These are phyloP conservation scores for Sycobia sp. DNA, from an alignment of 1,140 invertebrate genomes.

Conservation along the genomic window DNA sequence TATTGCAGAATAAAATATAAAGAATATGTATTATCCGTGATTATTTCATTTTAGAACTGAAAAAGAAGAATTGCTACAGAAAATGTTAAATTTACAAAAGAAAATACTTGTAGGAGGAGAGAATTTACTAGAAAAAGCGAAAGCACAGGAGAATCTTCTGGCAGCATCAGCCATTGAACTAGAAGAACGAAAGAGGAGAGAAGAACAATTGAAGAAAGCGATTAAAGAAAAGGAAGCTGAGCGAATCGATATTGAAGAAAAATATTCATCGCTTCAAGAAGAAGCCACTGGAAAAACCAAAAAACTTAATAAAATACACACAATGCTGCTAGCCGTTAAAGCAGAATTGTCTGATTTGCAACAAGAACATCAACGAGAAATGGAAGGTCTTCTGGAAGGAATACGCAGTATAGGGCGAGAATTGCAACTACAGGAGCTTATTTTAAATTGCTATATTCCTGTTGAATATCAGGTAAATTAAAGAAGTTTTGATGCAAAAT, in stretches of 20 bases:
- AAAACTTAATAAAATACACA: conserved; percentile 89
- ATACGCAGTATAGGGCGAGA: conserved; percentile 88
- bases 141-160: conserved; percentile 88
- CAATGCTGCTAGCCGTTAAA: conserved; percentile 80
- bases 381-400: conserved; percentile 93
- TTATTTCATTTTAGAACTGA: conserved; percentile 66
- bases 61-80: conserved; percentile 80
- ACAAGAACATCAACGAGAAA: conserved; percentile 94
- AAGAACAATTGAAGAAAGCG: conserved; percentile 80
- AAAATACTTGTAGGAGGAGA: conserved; percentile 98
- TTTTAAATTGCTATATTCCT: conserved; percentile 89
- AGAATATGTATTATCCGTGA: too few relatives aligned
- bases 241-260: conserved; percentile 93
- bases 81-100: conserved; percentile 88
- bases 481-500: not conserved
- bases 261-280: conserved; percentile 92
- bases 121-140: conserved; percentile 96
- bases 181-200: conserved; percentile 80
- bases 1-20: too few relatives aligned
- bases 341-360: conserved; percentile 87
- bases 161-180: conserved; percentile 91
- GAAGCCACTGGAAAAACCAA: conserved; percentile 90
- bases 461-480: conserved; percentile 78
- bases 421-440: conserved; percentile 86
- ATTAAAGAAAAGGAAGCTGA: conserved; percentile 90